A percentile compares a stretch with the other conserved stretches of the same genome.
These are phyloP conservation scores for Hiodon tergisus DNA, from an alignment of 2,113 vertebrate species.

Conservation along the genomic window DNA sequence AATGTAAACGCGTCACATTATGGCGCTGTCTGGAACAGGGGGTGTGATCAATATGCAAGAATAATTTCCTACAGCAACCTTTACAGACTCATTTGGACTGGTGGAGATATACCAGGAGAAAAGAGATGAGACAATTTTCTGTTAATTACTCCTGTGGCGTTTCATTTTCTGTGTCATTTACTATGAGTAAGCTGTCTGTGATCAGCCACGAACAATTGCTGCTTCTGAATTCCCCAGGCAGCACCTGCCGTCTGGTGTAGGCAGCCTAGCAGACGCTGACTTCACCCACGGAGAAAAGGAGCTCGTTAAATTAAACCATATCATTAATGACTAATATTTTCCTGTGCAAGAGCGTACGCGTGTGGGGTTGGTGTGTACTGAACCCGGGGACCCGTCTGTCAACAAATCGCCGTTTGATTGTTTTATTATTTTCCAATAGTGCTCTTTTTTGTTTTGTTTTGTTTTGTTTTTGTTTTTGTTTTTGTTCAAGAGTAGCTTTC, in stretches of 20 bases:
- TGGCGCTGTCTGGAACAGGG: too few species aligned
- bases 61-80: background rate
- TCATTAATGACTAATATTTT: conserved; percentile 27
- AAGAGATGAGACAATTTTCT: conserved; percentile 15
- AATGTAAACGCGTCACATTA: background rate
- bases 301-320: conserved; percentile 20
- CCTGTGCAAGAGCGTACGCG: background rate
- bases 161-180: conserved; percentile 19
- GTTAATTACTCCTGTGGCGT: conserved; percentile 24
- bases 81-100: background rate
- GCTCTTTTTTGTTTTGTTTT: background rate
- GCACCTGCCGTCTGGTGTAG: conserved; percentile 21
- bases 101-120: background rate
- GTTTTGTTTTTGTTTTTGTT: background rate
- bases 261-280: conserved; percentile 24
- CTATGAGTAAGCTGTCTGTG: conserved; percentile 34
- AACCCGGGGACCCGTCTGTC: background rate
- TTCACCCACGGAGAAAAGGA: conserved; percentile 19
- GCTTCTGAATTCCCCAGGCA: conserved; percentile 1
- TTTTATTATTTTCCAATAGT: background rate
- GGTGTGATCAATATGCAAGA: background rate
- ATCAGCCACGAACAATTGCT: conserved; percentile 24
- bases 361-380: too few species aligned
- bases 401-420: conserved; percentile 2
- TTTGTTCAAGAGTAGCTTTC: too few species aligned